phyloP scores from a whole-genome alignment of 2,888 invertebrate species.

The Sarcophaga rosellei region DNA sequence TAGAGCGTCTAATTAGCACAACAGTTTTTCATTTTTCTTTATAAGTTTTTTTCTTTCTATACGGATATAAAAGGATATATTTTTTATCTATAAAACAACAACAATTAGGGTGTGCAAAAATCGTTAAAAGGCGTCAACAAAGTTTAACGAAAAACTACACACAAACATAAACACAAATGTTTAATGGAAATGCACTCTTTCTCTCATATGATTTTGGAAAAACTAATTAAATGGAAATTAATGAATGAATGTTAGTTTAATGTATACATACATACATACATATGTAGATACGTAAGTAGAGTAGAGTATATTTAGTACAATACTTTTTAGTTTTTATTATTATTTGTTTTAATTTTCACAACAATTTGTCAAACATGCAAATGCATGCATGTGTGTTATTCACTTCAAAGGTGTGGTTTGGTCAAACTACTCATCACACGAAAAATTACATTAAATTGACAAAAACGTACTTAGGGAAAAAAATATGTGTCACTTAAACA shows the following conservation, averaged over 20 bases:
- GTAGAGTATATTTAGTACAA: not conserved
- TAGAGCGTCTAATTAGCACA: constrained; percentile 64
- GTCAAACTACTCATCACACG: constrained; percentile 5
- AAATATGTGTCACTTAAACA: constrained; percentile 66
- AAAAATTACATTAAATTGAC: constrained; percentile 55
- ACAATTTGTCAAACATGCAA: constrained; percentile 67
- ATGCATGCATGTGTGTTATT: constrained; percentile 64
- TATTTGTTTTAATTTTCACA: constrained; percentile 27
- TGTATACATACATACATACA: constrained; percentile 5
- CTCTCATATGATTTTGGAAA: constrained; percentile 59
- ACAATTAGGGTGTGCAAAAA: constrained; percentile 70
- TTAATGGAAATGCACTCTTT: constrained; percentile 50
- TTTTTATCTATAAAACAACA: constrained; percentile 10
- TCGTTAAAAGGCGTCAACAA: constrained; percentile 72
- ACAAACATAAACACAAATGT: constrained; percentile 34
- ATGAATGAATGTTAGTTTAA: constrained; percentile 67
- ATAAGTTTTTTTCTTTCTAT: not conserved
- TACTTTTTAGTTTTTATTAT: constrained; percentile 33
- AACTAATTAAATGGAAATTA: constrained; percentile 73
- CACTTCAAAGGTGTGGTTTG: constrained; percentile 58
- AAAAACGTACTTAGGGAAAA: constrained; percentile 66
- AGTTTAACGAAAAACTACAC: constrained; percentile 66
- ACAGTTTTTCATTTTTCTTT: constrained; percentile 27
- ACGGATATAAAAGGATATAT: constrained; percentile 24
- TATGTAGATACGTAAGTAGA: no score